Conservation (phyloP, 1,140 invertebrate genomes). For the Propsilocerus akamusi region DNA sequence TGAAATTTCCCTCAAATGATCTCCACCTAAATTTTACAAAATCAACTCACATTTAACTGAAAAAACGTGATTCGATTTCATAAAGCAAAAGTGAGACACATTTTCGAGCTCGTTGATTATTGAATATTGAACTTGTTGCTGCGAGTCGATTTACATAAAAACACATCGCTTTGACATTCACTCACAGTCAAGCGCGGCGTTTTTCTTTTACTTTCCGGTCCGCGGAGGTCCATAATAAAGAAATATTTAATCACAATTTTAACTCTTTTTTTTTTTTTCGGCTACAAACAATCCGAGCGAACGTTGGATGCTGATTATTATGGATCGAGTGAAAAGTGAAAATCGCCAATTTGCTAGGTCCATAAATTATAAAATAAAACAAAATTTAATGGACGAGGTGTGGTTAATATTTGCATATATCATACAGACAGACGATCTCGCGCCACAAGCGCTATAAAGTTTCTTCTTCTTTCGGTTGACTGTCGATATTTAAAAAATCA, state of each 20-base stretch:
- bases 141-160: conserved; percentile 1
- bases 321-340: conserved; percentile 3
- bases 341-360: not conserved
- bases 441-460: not conserved
- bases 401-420: not conserved
- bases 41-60: too few relatives aligned
- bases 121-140: conserved; percentile 3
- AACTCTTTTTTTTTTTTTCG: too few relatives aligned
- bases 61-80: conserved; percentile 1
- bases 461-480: too few relatives aligned
- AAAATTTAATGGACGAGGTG: not conserved
- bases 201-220: too few relatives aligned
- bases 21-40: too few relatives aligned
- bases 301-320: too few relatives aligned
- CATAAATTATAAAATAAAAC: not conserved
- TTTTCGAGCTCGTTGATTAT: not conserved
- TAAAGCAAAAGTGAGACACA: not conserved
- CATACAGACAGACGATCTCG: not conserved
- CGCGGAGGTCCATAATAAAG: too few relatives aligned
- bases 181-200: too few relatives aligned
- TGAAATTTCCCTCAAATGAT: too few relatives aligned
- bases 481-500: too few relatives aligned
- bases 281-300: too few relatives aligned
- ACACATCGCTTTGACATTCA: not conserved
- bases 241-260: too few relatives aligned